Evolutionary conservation across 2,888 invertebrate species (phyloP).

Genomic region (Athrips mouffetella): DNA sequence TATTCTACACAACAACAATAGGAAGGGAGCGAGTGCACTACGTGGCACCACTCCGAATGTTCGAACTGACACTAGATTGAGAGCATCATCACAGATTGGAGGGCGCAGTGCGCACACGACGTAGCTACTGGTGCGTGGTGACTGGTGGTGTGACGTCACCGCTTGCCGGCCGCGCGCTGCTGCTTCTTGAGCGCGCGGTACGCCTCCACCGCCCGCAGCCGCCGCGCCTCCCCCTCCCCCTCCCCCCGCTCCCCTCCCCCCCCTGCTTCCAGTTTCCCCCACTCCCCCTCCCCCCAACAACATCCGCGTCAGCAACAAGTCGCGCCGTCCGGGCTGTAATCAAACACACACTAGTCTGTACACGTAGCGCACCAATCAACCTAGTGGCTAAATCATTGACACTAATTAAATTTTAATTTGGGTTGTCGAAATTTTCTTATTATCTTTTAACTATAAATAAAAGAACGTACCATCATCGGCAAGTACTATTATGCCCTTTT

Average conservation of each 20-base stretch:
- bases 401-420: too few relatives aligned
- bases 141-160: background rate
- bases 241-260: constrained; percentile 10
- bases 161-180: background rate
- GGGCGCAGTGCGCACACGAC: background rate
- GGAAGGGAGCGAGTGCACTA: too few relatives aligned
- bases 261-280: constrained; percentile 13
- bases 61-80: too few relatives aligned
- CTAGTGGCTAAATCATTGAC: too few relatives aligned
- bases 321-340: constrained; percentile 81
- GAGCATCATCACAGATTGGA: background rate
- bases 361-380: too few relatives aligned
- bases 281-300: constrained; percentile 25
- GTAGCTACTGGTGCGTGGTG: background rate
- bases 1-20: background rate
- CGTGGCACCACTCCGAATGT: too few relatives aligned
- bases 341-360: background rate
- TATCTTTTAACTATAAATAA: background rate
- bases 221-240: constrained; percentile 15
- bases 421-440: too few relatives aligned
- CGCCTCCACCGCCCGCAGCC: constrained; percentile 27
- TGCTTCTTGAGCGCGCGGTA: constrained; percentile 27
- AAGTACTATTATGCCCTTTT: too few relatives aligned
- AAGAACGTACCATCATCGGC: background rate
- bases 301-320: constrained; percentile 68